Evolutionary conservation across 2,797 vertebrate species (phyloP), one percentile per base, ranked within the genome.

Genomic region (Thripadectes ignobilis): DNA sequence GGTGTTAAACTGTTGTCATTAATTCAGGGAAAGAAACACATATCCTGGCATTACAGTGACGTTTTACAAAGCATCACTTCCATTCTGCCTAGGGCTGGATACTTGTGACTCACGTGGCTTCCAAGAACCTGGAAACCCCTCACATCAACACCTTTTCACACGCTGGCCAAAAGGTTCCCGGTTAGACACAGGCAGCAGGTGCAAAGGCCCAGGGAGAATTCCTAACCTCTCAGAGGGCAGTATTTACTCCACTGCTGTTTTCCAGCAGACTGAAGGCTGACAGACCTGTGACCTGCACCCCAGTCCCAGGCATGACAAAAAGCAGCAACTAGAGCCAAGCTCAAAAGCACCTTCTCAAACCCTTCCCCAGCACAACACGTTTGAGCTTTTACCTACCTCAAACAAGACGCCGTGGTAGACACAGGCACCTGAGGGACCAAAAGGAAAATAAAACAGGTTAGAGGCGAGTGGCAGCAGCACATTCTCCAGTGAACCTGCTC

Each of bases 341-440:
- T 30, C 36, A 75, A n/a, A 14, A 75, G 36, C 73, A 48, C 5
- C 19, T 54, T 18, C 85, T 57, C 72, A 26, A 93, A 73, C 32
- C 16, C 12, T 27, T 29, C 62, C 74, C 48, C 68, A 83, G 43
- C 16, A 14, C 21, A 88, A 85, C 26, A 43, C 3, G 26, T 54
- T 63, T 62, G 69, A 84, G 92, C 59, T 92, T n/a, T 65, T 49
- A 98, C 98, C 83, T 98, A 98, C 98, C 98, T 97, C 96, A 88
- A 98, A 95, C 18, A 95, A 63, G 69, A 96, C 96, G n/a, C 98
- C 98, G 11, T 92, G 96, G 91, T 97, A 97, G 95, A 98, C 65
- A 90, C 98, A 98, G 94, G 97, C 92, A 98, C 98, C 98, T 98
- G 97, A 27, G 54, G 93, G 63, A 90, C 18, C 94, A 94, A 62